A percentile compares a stretch with the other conserved stretches of the same genome.
Evolutionary conservation across 2,113 vertebrate genomes (phyloP).

Genomic region (Xyrauchen texanus): DNA sequence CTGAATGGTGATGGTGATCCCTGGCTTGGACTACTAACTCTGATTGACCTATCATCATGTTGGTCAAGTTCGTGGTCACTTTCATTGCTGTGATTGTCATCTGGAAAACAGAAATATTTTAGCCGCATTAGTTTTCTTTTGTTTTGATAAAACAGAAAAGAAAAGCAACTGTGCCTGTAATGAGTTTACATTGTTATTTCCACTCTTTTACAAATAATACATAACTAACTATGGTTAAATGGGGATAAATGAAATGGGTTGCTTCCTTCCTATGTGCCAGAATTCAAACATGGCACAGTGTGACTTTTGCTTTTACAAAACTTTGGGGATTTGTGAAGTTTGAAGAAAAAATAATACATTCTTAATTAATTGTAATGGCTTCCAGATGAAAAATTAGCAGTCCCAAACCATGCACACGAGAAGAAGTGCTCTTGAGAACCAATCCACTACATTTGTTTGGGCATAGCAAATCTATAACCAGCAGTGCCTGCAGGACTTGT

Average conservation of each 20-base stretch:
- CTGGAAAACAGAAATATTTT: slow-evolving; percentile 60
- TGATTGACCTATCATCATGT: slow-evolving; percentile 69
- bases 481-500: no score
- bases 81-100: slow-evolving; percentile 77
- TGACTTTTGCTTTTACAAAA: slow-evolving; percentile 22
- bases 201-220: neutral
- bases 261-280: slow-evolving; percentile 16
- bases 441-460: neutral
- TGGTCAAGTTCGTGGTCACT: slow-evolving; percentile 83
- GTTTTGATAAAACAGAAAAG: neutral
- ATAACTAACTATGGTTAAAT: neutral
- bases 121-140: neutral
- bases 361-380: neutral
- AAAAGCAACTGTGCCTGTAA: no score
- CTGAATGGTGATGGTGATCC: slow-evolving; percentile 57
- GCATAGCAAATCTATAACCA: no score
- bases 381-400: slow-evolving; percentile 3
- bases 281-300: slow-evolving; percentile 9
- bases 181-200: neutral
- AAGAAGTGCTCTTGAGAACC: no score
- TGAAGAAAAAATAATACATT: slow-evolving; percentile 17
- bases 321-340: neutral
- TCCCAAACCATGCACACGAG: no score
- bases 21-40: slow-evolving; percentile 61
- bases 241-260: neutral